phyloP scores from a whole-genome alignment of 2,888 invertebrate genomes.

The Thera britannica region DNA sequence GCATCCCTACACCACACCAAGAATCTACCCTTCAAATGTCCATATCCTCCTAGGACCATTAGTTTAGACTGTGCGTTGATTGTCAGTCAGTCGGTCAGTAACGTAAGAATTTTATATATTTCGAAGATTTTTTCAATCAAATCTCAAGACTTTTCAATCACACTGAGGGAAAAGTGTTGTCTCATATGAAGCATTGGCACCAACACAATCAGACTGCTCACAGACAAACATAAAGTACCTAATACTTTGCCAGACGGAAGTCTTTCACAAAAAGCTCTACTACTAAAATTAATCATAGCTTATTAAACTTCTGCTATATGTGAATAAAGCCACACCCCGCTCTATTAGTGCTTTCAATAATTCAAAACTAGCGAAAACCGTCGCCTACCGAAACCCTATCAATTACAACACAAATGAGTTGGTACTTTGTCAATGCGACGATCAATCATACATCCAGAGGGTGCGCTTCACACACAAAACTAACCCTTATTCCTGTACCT shows the following conservation, averaged over 20 bases:
- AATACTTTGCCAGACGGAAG: too few relatives aligned
- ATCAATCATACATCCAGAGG: slow-evolving; percentile 37
- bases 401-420: slow-evolving; percentile 38
- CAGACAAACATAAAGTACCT: background rate
- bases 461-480: slow-evolving; percentile 24
- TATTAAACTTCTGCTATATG: background rate
- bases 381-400: slow-evolving; percentile 15
- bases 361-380: slow-evolving; percentile 24
- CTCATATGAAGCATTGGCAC: too few relatives aligned
- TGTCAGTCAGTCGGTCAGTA: too few relatives aligned
- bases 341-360: slow-evolving; percentile 35
- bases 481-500: slow-evolving; percentile 12
- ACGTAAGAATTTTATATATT: too few relatives aligned
- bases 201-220: too few relatives aligned
- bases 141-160: too few relatives aligned
- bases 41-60: too few relatives aligned
- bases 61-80: too few relatives aligned
- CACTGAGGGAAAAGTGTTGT: too few relatives aligned
- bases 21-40: too few relatives aligned
- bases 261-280: background rate
- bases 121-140: too few relatives aligned
- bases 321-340: background rate
- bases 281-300: background rate
- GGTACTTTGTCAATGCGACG: slow-evolving; percentile 35
- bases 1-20: too few relatives aligned